Conservation (phyloP, 1,140 invertebrate genomes). For the Aphaenogaster ashmeadi region DNA sequence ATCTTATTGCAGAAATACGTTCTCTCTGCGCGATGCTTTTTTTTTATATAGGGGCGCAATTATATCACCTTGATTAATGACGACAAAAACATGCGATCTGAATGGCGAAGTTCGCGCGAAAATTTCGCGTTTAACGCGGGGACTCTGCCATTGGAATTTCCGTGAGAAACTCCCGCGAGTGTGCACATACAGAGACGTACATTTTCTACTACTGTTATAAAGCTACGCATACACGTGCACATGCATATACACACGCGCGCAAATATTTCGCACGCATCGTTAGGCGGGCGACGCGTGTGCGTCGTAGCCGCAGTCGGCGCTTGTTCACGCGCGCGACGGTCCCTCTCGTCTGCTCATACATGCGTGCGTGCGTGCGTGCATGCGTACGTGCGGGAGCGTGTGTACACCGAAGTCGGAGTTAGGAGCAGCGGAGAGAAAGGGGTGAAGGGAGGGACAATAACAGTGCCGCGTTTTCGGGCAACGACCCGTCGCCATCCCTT, state of each 20-base stretch:
- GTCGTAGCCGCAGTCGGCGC: constrained; percentile 45
- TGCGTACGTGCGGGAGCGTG: constrained; percentile 62
- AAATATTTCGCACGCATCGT: constrained; percentile 61
- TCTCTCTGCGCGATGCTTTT: neutral
- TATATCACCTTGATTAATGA: constrained; percentile 25
- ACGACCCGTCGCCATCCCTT: constrained; percentile 85
- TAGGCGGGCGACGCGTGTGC: constrained; percentile 62
- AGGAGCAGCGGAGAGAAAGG: constrained; percentile 67
- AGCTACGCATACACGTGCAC: too few relatives aligned
- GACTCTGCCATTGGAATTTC: constrained; percentile 28
- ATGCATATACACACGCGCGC: neutral
- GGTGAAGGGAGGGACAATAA: constrained; percentile 82
- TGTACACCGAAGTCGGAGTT: constrained; percentile 76
- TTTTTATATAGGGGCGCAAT: neutral
- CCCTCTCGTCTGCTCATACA: constrained; percentile 33
- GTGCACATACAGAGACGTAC: neutral
- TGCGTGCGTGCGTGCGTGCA: constrained; percentile 57
- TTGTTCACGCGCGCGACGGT: constrained; percentile 41
- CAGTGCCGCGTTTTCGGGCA: constrained; percentile 86
- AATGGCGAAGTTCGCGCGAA: neutral
- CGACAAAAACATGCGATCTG: neutral
- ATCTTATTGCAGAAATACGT: neutral
- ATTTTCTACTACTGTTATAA: neutral
- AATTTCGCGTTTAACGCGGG: constrained; percentile 30
- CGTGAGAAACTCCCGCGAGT: constrained; percentile 26